phyloP scores from a whole-genome alignment of 2,888 invertebrate species.

The Suillia variegata region DNA sequence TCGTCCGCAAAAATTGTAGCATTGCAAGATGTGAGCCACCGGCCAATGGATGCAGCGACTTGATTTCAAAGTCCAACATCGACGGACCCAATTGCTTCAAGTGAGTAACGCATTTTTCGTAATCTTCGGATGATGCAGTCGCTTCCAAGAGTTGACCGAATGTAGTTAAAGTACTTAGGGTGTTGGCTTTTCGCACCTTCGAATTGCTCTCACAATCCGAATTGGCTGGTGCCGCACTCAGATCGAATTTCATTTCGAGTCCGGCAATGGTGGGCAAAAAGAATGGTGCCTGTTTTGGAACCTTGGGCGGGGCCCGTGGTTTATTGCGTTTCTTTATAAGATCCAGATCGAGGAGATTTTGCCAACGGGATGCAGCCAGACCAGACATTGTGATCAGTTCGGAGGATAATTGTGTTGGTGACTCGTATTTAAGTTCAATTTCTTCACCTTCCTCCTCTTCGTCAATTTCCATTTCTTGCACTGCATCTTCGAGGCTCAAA shows the following conservation, averaged over 20 bases:
- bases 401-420: slow-evolving; percentile 62
- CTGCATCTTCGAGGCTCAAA: slow-evolving; percentile 49
- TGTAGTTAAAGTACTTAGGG: slow-evolving; percentile 70
- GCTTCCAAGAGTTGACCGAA: slow-evolving; percentile 71
- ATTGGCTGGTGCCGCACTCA: slow-evolving; percentile 43
- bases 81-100: slow-evolving; percentile 73
- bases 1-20: slow-evolving; percentile 77
- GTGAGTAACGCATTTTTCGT: slow-evolving; percentile 65
- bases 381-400: slow-evolving; percentile 83
- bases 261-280: slow-evolving; percentile 91
- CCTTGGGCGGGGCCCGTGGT: slow-evolving; percentile 81
- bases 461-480: slow-evolving; percentile 50
- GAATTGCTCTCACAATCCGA: slow-evolving; percentile 59
- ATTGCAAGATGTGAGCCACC: slow-evolving; percentile 75
- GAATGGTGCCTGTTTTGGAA: slow-evolving; percentile 90
- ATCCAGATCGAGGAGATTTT: slow-evolving; percentile 85
- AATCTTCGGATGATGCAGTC: slow-evolving; percentile 61
- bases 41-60: slow-evolving; percentile 74
- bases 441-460: slow-evolving; percentile 51
- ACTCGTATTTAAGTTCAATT: slow-evolving; percentile 54
- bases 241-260: slow-evolving; percentile 81
- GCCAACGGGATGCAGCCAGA: slow-evolving; percentile 87
- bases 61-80: slow-evolving; percentile 85
- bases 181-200: slow-evolving; percentile 66
- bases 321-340: slow-evolving; percentile 87